A percentile compares a stretch with the other conserved stretches of the same genome.
Conservation (phyloP, 2,888 invertebrate genomes). For the Liodrosophila aerea region DNA sequence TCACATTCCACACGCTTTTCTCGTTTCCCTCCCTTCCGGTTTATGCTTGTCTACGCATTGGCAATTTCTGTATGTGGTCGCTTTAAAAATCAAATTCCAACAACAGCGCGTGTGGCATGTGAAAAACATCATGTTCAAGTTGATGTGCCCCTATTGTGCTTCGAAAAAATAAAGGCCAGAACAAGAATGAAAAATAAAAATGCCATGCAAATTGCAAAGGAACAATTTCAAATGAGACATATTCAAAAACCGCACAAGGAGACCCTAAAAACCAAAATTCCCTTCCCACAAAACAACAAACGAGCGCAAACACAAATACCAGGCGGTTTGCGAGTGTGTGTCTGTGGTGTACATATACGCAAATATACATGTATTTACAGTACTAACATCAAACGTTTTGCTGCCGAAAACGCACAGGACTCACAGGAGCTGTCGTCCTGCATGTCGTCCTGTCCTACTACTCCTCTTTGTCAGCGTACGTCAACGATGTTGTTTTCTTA, state of each 20-base stretch:
- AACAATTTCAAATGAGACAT: constrained; percentile 76
- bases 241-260: constrained; percentile 58
- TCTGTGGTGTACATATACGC: constrained; percentile 38
- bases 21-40: constrained; percentile 1
- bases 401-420: constrained; percentile 32
- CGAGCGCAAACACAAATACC: constrained; percentile 60
- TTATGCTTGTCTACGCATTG: not conserved
- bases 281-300: not conserved
- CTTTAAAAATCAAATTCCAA: constrained; percentile 68
- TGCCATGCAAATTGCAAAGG: constrained; percentile 64
- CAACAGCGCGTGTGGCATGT: constrained; percentile 26
- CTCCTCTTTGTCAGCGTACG: constrained; percentile 18
- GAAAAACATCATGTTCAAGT: constrained; percentile 29
- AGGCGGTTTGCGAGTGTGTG: constrained; percentile 27
- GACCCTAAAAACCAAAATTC: constrained; percentile 27
- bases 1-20: constrained; percentile 10
- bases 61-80: constrained; percentile 24
- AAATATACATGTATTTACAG: constrained; percentile 72
- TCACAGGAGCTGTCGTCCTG: constrained; percentile 9
- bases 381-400: constrained; percentile 73
- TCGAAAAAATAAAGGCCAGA: constrained; percentile 1
- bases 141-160: constrained; percentile 42
- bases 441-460: not conserved
- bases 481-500: constrained; percentile 73
- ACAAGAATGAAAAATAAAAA: constrained; percentile 11